Conservation (phyloP, 2,797 vertebrate species). For the Phrynocephalus guinanensis region DNA sequence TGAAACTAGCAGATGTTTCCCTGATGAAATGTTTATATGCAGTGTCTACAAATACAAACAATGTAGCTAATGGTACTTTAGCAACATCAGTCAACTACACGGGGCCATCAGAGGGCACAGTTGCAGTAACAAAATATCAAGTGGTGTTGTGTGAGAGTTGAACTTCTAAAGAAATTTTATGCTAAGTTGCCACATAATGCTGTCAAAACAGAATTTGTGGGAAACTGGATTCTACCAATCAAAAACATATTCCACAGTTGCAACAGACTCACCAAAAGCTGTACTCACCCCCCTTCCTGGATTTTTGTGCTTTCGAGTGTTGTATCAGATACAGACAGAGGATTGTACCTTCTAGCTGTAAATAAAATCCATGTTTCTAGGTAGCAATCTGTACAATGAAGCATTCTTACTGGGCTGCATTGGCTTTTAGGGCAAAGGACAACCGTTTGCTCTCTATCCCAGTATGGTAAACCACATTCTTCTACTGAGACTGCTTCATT, state of each 20-base stretch:
- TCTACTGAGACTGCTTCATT: not conserved
- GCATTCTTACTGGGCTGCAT: not conserved
- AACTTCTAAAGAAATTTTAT: not conserved
- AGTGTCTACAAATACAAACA: slow-evolving; percentile 15
- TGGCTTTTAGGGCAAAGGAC: not conserved
- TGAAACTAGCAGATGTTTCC: not conserved
- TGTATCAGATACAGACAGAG: too few species aligned
- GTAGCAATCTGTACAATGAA: not conserved
- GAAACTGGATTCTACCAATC: not conserved
- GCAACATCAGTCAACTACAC: not conserved
- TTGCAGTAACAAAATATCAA: not conserved
- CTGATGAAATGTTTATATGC: slow-evolving; percentile 14
- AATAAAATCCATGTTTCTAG: not conserved
- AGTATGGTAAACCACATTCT: not conserved
- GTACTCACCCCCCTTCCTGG: not conserved
- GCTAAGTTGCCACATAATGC: not conserved
- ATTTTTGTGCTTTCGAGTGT: not conserved
- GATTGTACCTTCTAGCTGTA: not conserved
- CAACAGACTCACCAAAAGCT: not conserved
- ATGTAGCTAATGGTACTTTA: not conserved
- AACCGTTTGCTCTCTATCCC: not conserved
- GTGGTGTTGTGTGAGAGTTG: not conserved
- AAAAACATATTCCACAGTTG: not conserved
- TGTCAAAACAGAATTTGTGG: not conserved
- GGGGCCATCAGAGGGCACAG: not conserved